phyloP scores from a whole-genome alignment of 2,797 vertebrate species.

The Lutra lutra region DNA sequence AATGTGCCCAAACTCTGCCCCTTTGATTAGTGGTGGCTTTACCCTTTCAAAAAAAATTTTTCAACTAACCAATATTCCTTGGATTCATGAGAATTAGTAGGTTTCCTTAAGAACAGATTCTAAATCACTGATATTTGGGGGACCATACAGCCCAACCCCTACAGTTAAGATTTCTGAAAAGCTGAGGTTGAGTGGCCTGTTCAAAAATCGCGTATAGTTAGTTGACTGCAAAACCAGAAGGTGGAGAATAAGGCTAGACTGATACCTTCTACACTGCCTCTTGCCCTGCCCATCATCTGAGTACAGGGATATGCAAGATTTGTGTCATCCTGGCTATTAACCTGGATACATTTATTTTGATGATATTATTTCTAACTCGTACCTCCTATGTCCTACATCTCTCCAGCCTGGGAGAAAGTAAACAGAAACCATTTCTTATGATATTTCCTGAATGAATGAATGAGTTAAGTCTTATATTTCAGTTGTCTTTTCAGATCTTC shows the following conservation, averaged over 20 bases:
- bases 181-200: neutral
- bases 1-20: neutral
- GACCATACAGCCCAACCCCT: neutral
- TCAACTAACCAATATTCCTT: neutral
- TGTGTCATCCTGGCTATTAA: neutral
- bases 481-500: neutral
- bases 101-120: slow-evolving; percentile 48
- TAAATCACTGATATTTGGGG: slow-evolving; percentile 1
- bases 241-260: neutral
- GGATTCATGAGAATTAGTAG: neutral
- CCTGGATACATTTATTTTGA: neutral
- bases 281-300: neutral
- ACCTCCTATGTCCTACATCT: neutral
- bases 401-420: neutral
- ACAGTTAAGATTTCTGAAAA: neutral
- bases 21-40: slow-evolving; percentile 59
- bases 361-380: neutral
- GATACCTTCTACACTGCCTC: neutral
- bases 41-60: neutral
- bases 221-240: neutral
- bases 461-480: neutral
- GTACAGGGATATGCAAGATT: neutral
- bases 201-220: neutral
- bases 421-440: neutral
- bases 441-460: neutral